These are phyloP conservation scores for Sebastes fasciatus DNA, from an alignment of 2,113 vertebrate genomes.

Conservation along the genomic window DNA sequence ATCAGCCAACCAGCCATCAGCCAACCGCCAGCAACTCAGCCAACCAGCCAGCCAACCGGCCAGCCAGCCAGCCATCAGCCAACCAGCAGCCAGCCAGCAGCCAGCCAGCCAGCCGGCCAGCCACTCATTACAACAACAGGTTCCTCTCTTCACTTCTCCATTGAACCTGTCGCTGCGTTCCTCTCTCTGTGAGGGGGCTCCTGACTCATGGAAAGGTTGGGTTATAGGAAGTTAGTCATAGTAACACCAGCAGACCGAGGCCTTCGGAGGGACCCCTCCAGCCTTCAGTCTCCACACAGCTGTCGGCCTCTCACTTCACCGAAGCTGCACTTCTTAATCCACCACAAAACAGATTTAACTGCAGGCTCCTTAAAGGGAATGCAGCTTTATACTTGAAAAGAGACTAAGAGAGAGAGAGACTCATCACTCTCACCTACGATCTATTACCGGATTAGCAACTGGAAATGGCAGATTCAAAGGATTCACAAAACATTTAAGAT, in stretches of 20 bases:
- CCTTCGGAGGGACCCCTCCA: conserved; percentile 38
- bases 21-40: no score
- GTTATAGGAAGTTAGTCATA: conserved; percentile 75
- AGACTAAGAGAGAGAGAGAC: neutral
- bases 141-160: conserved; percentile 68
- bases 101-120: conserved; percentile 24
- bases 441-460: neutral
- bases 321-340: conserved; percentile 41
- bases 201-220: conserved; percentile 67
- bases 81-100: no score
- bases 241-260: conserved; percentile 55
- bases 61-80: no score
- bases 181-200: conserved; percentile 68
- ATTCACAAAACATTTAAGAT: neutral
- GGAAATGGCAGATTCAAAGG: neutral
- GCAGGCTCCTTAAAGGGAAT: conserved; percentile 34
- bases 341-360: conserved; percentile 42
- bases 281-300: conserved; percentile 50
- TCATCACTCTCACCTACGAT: neutral
- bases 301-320: conserved; percentile 35
- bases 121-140: conserved; percentile 62
- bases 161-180: conserved; percentile 76
- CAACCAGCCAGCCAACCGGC: no score
- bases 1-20: no score
- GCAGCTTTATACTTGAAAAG: neutral